Conservation (phyloP, 2,113 vertebrate species). For the Uria lomvia region DNA sequence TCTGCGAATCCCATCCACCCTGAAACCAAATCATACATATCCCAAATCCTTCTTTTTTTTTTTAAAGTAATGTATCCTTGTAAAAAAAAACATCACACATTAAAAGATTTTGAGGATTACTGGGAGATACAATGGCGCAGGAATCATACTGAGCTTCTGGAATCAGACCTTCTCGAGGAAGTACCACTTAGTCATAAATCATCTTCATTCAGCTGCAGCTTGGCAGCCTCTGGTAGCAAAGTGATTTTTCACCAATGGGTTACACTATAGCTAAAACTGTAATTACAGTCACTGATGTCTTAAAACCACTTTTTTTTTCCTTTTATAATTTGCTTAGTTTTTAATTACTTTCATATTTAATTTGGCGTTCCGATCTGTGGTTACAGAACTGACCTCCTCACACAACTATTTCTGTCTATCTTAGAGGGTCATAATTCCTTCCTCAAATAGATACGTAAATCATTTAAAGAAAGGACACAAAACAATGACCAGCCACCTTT, state of each 20-base stretch:
- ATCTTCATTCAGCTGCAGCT: neutral
- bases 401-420: neutral
- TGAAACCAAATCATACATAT: neutral
- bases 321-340: neutral
- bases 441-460: neutral
- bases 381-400: neutral
- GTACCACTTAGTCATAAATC: neutral
- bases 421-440: neutral
- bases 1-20: neutral
- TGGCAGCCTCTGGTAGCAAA: neutral
- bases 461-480: neutral
- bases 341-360: neutral
- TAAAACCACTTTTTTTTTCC: neutral
- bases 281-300: neutral
- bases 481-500: neutral
- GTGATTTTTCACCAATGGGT: neutral
- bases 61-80: neutral
- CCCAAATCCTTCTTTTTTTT: neutral
- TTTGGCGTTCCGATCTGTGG: neutral
- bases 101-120: neutral
- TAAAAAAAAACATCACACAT: neutral
- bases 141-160: neutral
- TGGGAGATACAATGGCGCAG: neutral
- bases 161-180: neutral
- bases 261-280: neutral